phyloP scores from a whole-genome alignment of 2,113 vertebrate genomes.

The Gambusia holbrooki region DNA sequence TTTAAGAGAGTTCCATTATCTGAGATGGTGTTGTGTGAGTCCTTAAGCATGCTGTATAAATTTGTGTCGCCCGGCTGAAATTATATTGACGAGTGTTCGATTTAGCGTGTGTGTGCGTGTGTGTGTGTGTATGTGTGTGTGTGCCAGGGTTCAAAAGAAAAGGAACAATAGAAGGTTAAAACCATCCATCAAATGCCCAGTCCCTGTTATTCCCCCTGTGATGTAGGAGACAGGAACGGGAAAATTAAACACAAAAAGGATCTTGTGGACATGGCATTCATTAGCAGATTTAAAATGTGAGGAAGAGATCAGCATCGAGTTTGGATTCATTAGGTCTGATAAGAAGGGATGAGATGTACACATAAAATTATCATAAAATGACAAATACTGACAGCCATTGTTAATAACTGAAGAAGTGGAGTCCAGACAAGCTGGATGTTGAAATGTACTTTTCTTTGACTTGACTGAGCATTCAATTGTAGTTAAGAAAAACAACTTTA shows the following conservation, averaged over 20 bases:
- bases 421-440: too few species aligned
- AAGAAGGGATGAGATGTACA: not conserved
- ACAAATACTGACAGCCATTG: not conserved
- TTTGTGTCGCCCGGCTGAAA: not conserved
- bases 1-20: slow-evolving; percentile 1
- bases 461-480: too few species aligned
- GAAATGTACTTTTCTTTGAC: too few species aligned
- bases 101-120: not conserved
- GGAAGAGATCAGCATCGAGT: not conserved
- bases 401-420: not conserved
- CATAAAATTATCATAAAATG: not conserved
- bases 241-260: slow-evolving; percentile 14
- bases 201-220: slow-evolving; percentile 15
- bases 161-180: slow-evolving; percentile 8
- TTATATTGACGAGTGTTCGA: not conserved
- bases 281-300: slow-evolving; percentile 5
- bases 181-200: slow-evolving; percentile 44
- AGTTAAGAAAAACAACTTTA: too few species aligned
- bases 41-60: not conserved
- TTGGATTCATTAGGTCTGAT: not conserved
- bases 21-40: not conserved
- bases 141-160: slow-evolving; percentile 13
- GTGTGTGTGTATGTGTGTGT: too few species aligned
- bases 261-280: not conserved
- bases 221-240: slow-evolving; percentile 42